These are phyloP conservation scores for Potamarius usumacintae DNA, from an alignment of 2,113 vertebrate genomes.

Conservation along the genomic window DNA sequence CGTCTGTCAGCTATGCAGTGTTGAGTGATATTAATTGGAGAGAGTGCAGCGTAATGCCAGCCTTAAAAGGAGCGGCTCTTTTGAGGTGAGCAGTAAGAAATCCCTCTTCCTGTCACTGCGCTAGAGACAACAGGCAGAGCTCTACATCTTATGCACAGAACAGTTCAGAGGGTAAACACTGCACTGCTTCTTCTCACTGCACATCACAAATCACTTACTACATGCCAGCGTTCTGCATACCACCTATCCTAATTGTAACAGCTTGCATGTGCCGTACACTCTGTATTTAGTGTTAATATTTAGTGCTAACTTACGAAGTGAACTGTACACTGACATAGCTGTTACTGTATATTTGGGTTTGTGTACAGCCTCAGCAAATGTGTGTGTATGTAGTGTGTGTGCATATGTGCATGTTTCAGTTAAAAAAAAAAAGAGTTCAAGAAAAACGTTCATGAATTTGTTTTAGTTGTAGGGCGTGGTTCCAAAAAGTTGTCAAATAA, in stretches of 20 bases:
- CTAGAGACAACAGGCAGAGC: constrained; percentile 55
- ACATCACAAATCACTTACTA: constrained; percentile 13
- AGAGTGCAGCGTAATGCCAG: not conserved
- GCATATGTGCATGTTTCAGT: not conserved
- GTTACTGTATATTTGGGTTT: not conserved
- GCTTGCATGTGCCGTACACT: not conserved
- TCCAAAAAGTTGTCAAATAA: not conserved
- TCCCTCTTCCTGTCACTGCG: constrained; percentile 44
- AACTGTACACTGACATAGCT: not conserved
- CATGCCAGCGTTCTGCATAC: not conserved
- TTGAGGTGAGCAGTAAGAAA: constrained; percentile 51
- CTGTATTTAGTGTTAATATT: not conserved
- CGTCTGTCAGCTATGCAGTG: constrained; percentile 30
- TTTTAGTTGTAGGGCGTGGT: not conserved
- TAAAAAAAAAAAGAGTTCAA: not conserved
- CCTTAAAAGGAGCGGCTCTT: constrained; percentile 44
- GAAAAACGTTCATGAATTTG: not conserved
- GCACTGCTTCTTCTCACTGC: not conserved
- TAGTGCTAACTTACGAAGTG: not conserved
- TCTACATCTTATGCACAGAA: constrained; percentile 32
- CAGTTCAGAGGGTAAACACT: not conserved
- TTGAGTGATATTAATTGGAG: constrained; percentile 33
- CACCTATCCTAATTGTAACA: constrained; percentile 22
- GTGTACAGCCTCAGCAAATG: not conserved
- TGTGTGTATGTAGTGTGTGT: not conserved